Percentiles rank a stretch among this genome's conserved stretches.
Conservation (phyloP, 1,140 invertebrate genomes). For the Caenorhabditis elegans region DNA sequence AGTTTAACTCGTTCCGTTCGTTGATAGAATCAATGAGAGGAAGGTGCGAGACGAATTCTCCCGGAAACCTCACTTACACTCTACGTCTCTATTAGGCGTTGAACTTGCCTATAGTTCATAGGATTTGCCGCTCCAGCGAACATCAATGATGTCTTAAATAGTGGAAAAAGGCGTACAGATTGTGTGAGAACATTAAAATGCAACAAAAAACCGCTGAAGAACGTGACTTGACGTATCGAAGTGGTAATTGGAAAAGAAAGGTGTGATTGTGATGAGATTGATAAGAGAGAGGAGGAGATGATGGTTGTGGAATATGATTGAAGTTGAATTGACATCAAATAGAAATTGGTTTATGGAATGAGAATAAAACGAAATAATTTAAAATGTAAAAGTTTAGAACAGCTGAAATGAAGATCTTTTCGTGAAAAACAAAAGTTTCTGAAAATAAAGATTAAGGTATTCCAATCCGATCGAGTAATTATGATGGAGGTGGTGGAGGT, state of each 20-base stretch:
- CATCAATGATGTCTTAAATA: not conserved
- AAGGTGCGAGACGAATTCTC: not conserved
- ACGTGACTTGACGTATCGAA: not conserved
- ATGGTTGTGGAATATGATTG: not conserved
- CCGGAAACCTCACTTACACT: not conserved
- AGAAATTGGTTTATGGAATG: too few relatives aligned
- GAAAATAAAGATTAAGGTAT: too few relatives aligned
- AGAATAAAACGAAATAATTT: too few relatives aligned
- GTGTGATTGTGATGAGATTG: slow-evolving; percentile 8
- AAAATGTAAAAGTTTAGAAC: too few relatives aligned
- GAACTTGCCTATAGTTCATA: too few relatives aligned
- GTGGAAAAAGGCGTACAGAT: not conserved
- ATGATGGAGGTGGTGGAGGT: not conserved
- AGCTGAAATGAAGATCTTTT: too few relatives aligned
- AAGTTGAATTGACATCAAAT: not conserved
- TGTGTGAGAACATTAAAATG: not conserved
- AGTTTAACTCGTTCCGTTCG: not conserved
- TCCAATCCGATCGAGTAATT: not conserved
- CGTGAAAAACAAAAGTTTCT: too few relatives aligned
- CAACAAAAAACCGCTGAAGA: not conserved
- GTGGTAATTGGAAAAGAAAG: not conserved
- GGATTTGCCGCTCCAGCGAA: not conserved
- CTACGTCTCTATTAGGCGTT: not conserved
- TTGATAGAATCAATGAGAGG: not conserved
- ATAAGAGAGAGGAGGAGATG: not conserved